phyloP scores from a whole-genome alignment of 2,797 vertebrate genomes.

The Acanthurus tractus region DNA sequence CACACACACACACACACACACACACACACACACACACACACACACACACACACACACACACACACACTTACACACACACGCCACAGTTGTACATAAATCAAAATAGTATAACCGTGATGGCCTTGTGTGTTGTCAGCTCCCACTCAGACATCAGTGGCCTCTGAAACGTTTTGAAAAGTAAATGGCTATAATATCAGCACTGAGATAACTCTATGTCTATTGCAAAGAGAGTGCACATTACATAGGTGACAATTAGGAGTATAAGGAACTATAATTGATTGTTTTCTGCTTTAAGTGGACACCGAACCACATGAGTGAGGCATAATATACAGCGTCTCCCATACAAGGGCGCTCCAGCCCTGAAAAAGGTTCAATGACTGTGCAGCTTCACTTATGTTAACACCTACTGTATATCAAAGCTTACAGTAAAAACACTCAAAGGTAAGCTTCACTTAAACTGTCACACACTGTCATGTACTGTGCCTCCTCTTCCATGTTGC shows the following conservation, averaged over 20 bases:
- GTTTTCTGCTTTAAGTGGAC: constrained; percentile 11
- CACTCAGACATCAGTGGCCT: constrained; percentile 39
- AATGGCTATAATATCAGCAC: constrained; percentile 16
- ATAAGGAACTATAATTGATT: background rate
- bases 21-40: constrained; percentile 11
- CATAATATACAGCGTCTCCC: background rate
- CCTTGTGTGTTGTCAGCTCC: constrained; percentile 29
- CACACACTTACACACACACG: constrained; percentile 14
- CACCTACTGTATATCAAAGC: constrained; percentile 20
- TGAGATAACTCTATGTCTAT: background rate
- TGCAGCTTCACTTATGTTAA: constrained; percentile 15
- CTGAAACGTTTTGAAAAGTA: constrained; percentile 16
- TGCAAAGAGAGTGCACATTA: background rate
- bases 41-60: constrained; percentile 15
- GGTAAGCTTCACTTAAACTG: constrained; percentile 30
- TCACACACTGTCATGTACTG: constrained; percentile 14
- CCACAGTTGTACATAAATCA: constrained; percentile 38
- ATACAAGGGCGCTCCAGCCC: background rate
- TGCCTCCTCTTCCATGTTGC: constrained; percentile 26
- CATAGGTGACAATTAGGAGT: background rate
- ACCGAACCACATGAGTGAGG: constrained; percentile 2
- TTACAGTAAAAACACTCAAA: constrained; percentile 15
- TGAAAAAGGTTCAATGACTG: background rate
- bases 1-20: constrained; percentile 13
- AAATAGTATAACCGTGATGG: constrained; percentile 22